phyloP scores from a whole-genome alignment of 1,140 invertebrate genomes.

The Thaumetopoea pityocampa region DNA sequence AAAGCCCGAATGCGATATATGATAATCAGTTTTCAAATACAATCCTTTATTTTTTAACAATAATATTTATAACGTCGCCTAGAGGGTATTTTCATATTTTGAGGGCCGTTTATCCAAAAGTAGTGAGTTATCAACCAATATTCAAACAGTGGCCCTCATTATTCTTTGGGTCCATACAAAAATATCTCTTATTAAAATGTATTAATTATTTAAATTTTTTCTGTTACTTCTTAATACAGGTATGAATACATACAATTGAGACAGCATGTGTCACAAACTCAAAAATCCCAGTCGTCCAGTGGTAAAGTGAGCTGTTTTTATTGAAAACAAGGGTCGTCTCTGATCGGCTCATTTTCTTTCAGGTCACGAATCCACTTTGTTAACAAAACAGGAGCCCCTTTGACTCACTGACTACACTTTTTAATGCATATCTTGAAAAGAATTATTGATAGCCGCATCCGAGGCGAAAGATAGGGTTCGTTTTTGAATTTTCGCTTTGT shows the following conservation, averaged over 20 bases:
- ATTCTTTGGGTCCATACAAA: too few species aligned
- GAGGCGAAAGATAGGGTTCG: slow-evolving; percentile 28
- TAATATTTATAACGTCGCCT: too few species aligned
- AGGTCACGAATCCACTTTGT: slow-evolving; percentile 41
- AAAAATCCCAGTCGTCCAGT: slow-evolving; percentile 17
- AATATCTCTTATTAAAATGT: too few species aligned
- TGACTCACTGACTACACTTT: slow-evolving; percentile 33
- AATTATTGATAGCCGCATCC: slow-evolving; percentile 55
- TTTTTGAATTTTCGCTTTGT: slow-evolving; percentile 32
- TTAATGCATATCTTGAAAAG: slow-evolving; percentile 48
- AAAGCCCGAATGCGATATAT: too few species aligned
- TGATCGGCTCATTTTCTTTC: slow-evolving; percentile 30
- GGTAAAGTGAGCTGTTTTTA: slow-evolving; percentile 35
- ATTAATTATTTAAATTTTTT: too few species aligned
- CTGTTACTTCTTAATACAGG: background rate
- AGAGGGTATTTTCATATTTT: too few species aligned
- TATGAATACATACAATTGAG: background rate
- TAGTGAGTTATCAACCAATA: too few species aligned
- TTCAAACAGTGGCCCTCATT: too few species aligned
- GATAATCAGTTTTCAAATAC: too few species aligned
- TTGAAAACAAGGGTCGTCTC: slow-evolving; percentile 39
- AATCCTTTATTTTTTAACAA: too few species aligned
- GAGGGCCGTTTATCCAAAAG: too few species aligned
- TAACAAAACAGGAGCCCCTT: slow-evolving; percentile 40
- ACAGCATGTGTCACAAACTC: slow-evolving; percentile 14